Evolutionary conservation across 1,140 invertebrate genomes (phyloP).

Genomic region (Pantala flavescens): DNA sequence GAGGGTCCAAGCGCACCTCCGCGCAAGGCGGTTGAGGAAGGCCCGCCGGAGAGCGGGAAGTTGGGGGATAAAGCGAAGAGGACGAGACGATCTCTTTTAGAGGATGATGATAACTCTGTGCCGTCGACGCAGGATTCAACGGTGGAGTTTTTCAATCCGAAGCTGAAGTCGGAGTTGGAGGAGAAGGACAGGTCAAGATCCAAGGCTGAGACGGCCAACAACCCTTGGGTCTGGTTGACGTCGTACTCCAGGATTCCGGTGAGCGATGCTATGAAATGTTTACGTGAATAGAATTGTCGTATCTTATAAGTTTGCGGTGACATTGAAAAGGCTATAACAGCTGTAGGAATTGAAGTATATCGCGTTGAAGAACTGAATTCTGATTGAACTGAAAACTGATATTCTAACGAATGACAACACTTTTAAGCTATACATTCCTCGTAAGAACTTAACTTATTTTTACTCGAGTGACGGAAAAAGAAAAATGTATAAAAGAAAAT

Average conservation of each 20-base stretch:
- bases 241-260: slow-evolving; percentile 29
- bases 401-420: too few species aligned
- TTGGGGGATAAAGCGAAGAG: neutral
- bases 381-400: too few species aligned
- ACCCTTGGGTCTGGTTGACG: slow-evolving; percentile 27
- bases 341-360: too few species aligned
- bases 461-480: too few species aligned
- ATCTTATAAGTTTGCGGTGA: too few species aligned
- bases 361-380: too few species aligned
- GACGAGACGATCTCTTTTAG: neutral
- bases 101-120: neutral
- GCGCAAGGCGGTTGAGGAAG: neutral
- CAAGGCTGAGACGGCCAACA: neutral
- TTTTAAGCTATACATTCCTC: too few species aligned
- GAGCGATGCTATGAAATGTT: slow-evolving; percentile 13
- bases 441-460: too few species aligned
- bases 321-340: too few species aligned
- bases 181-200: neutral
- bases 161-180: neutral
- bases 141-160: neutral
- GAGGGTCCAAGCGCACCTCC: neutral
- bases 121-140: neutral
- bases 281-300: neutral
- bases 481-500: too few species aligned
- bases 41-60: neutral